Conservation (phyloP, 2,113 vertebrate species). For the Rafetus swinhoei region DNA sequence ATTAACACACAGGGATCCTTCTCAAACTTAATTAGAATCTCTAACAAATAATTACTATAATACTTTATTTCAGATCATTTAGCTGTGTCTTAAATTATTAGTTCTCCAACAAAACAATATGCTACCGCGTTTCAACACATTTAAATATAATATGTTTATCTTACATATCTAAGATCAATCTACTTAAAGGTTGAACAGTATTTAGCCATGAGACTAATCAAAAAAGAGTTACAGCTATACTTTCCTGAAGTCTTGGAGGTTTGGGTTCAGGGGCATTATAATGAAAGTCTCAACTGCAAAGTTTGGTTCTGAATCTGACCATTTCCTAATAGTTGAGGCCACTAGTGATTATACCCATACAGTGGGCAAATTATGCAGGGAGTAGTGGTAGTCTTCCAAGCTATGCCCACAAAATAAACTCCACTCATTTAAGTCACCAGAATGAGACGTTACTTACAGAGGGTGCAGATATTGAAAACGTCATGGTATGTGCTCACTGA, state of each 20-base stretch:
- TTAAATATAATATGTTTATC: neutral
- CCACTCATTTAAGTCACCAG: neutral
- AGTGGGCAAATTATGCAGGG: neutral
- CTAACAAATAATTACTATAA: conserved; percentile 63
- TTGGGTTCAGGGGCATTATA: conserved; percentile 39
- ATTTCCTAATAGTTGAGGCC: neutral
- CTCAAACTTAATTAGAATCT: conserved; percentile 61
- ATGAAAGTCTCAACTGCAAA: neutral
- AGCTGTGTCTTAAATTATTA: conserved; percentile 62
- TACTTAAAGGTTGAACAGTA: conserved; percentile 59
- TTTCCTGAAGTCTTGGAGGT: neutral
- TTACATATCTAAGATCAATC: conserved; percentile 37
- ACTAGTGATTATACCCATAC: neutral
- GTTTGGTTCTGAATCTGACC: neutral
- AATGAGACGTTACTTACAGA: neutral
- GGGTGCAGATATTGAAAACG: neutral
- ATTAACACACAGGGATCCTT: conserved; percentile 62
- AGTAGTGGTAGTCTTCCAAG: neutral
- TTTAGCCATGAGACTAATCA: conserved; percentile 39
- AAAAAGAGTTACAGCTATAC: neutral
- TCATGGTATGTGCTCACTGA: neutral
- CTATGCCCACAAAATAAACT: conserved; percentile 19
- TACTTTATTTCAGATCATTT: conserved; percentile 66
- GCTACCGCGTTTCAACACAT: conserved; percentile 33
- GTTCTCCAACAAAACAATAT: conserved; percentile 60